These are phyloP conservation scores for Synanthedon vespiformis DNA, from an alignment of 2,888 invertebrate species.

Conservation along the genomic window DNA sequence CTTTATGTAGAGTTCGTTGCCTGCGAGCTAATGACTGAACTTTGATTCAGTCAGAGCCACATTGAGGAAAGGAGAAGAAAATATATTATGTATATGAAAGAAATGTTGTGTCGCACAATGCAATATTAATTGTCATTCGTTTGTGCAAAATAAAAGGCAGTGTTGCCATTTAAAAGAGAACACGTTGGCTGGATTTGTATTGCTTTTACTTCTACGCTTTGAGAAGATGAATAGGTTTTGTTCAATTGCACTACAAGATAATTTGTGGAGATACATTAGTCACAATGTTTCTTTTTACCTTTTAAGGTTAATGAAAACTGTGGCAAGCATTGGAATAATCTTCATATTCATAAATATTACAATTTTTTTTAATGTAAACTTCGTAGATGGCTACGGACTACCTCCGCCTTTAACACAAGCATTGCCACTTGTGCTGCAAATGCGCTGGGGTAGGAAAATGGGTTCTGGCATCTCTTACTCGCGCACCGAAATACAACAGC, in stretches of 20 bases:
- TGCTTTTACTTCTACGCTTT: constrained; percentile 12
- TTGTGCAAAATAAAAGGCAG: constrained; percentile 51
- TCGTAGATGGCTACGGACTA: no score
- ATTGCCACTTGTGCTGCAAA: no score
- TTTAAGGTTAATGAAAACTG: no score
- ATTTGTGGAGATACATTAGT: constrained; percentile 26
- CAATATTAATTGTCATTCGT: constrained; percentile 59
- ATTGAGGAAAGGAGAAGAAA: constrained; percentile 57
- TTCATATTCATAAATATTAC: no score
- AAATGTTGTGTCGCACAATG: constrained; percentile 41
- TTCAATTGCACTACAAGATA: constrained; percentile 16
- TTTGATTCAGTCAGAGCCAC: constrained; percentile 38
- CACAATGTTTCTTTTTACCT: constrained; percentile 9
- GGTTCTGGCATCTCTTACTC: no score
- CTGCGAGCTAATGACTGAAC: constrained; percentile 60
- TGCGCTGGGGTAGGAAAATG: no score
- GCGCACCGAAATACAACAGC: no score
- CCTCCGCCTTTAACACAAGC: no score
- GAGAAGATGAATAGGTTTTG: constrained; percentile 14
- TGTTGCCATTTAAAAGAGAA: constrained; percentile 21
- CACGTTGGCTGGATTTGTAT: constrained; percentile 17
- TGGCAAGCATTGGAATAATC: no score
- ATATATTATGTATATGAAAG: constrained; percentile 39
- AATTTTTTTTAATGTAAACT: no score
- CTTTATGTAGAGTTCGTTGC: constrained; percentile 61